Base-by-base conservation (phyloP, 2,113 vertebrate genomes). In the Oceanodroma tethys region DNA sequence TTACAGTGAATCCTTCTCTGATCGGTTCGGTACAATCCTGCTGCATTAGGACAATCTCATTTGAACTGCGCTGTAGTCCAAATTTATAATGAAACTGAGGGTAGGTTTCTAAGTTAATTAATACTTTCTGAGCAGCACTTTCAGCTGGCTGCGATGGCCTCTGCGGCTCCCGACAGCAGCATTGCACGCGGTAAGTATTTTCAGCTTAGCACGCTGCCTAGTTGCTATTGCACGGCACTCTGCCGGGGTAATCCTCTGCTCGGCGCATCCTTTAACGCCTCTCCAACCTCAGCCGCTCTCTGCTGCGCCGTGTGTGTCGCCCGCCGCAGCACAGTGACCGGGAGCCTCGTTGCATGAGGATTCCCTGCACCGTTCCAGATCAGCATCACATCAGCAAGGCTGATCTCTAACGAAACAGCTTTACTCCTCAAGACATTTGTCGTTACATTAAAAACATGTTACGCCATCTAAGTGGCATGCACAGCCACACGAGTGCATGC, bases 261-360 rank as follows among this genome's bases (percentile, higher is more conserved):
- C 25, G 0, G 14, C 4, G 15, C 25, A 3, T 11, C 38, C 43
- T 58, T 4, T 2, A 21, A 13, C 80, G 10, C 43, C n/a, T 7
- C 55, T 2, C 16, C 42, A 8, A 20, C 52, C 63, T 11, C 52
- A 3, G 52, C 62, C 5, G 7, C 26, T 4, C 63, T 12, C 34
- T 38, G 40, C 34, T 2, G 12, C 5, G 32, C 52, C 34, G 0
- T 3, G 15, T 2, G 8, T 6, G 10, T 7, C 5, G 2, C 3
- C 32, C 4, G 1, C 19, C 25, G 3, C 32, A 14, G 60, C 48
- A 2, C 14, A 4, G 50, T 2, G 12, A 12, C n/a, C 0, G 32
- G 29, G 36, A 40, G 11, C 20, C 27, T 21, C 59, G 0, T 7
- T 3, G n/a, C 16, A 1, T 2, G 42, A 32, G 52, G 79, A 10